Conservation (phyloP, 2,888 invertebrate genomes). For the Ochropacha duplaris region DNA sequence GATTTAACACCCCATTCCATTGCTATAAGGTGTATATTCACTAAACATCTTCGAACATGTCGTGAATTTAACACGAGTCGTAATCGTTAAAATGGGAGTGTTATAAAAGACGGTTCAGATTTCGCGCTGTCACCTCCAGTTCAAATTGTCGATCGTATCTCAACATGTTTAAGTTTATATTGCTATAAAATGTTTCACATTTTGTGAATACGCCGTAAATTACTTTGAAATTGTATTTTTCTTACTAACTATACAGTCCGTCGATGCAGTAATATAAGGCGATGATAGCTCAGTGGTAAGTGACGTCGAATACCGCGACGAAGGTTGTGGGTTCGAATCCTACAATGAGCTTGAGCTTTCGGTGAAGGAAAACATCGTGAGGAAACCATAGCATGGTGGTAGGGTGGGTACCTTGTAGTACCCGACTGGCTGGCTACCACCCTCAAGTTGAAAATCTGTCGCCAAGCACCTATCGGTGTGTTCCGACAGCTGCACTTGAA, state of each 20-base stretch:
- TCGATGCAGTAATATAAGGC: too few species aligned
- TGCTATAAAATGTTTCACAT: not conserved
- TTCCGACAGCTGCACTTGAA: too few species aligned
- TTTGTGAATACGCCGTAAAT: not conserved
- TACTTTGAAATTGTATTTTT: not conserved
- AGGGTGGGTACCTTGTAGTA: too few species aligned
- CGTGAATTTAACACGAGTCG: conserved; percentile 38
- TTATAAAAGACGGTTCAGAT: conserved; percentile 42
- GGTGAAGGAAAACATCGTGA: too few species aligned
- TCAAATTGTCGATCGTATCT: conserved; percentile 1
- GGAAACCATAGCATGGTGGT: too few species aligned
- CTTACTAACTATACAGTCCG: conserved; percentile 8
- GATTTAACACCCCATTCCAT: conserved; percentile 13
- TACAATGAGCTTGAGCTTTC: too few species aligned
- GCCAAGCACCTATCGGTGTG: too few species aligned
- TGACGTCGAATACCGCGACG: too few species aligned
- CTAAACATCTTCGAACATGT: conserved; percentile 19
- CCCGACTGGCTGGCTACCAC: too few species aligned
- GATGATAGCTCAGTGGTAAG: too few species aligned
- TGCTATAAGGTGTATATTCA: conserved; percentile 25
- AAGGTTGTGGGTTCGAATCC: too few species aligned
- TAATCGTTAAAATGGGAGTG: conserved; percentile 43
- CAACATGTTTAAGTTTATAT: not conserved
- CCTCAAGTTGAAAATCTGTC: too few species aligned
- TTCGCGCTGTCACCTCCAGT: conserved; percentile 21